Percentiles rank a stretch among this genome's conserved stretches.
Evolutionary conservation across 2,113 vertebrate species (phyloP).

Genomic region (Fregata magnificens): DNA sequence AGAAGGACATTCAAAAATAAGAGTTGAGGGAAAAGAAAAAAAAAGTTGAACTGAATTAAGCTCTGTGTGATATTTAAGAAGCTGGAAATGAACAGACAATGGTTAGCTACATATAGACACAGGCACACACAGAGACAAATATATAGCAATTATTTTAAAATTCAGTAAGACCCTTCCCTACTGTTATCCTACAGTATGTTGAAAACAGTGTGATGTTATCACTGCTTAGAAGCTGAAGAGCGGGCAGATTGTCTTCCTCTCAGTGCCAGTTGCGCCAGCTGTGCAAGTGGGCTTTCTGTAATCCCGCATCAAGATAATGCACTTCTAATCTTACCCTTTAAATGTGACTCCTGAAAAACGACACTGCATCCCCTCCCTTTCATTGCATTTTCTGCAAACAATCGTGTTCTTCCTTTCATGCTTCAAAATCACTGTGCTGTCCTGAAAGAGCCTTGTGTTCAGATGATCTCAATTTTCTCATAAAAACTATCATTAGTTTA

Average conservation of each 20-base stretch:
- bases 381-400: neutral
- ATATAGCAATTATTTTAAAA: neutral
- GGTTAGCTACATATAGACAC: neutral
- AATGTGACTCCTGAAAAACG: constrained; percentile 34
- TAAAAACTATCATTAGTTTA: neutral
- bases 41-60: neutral
- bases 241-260: neutral
- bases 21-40: neutral
- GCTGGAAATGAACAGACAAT: neutral
- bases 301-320: constrained; percentile 10
- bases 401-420: neutral
- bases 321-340: constrained; percentile 24
- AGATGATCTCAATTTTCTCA: constrained; percentile 25
- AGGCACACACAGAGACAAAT: neutral
- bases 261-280: neutral
- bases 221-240: neutral
- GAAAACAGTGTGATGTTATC: neutral
- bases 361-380: neutral
- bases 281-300: constrained; percentile 8
- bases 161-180: neutral
- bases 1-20: neutral
- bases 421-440: neutral
- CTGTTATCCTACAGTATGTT: neutral
- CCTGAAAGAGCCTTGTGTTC: neutral
- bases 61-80: neutral